phyloP scores from a whole-genome alignment of 23 tunicate species.

The Halocynthia aurantium region DNA sequence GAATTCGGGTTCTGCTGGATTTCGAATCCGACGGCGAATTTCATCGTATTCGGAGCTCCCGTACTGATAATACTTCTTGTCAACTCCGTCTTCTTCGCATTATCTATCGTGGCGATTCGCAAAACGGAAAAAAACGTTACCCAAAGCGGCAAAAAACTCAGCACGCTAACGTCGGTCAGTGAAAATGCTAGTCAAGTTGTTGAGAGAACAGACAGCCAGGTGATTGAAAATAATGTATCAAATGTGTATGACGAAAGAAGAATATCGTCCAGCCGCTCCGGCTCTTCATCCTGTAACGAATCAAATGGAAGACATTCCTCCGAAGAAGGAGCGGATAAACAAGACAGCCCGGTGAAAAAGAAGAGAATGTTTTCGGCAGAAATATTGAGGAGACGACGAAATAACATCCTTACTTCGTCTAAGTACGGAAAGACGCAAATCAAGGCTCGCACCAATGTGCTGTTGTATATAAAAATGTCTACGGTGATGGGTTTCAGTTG shows the following conservation, averaged over 20 bases:
- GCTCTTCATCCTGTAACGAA: background rate
- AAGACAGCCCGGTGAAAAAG: background rate
- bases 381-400: background rate
- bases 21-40: conserved; percentile 63
- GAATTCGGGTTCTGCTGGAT: conserved; percentile 61
- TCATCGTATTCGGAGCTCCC: conserved; percentile 77
- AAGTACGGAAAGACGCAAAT: background rate
- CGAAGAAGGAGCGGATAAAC: background rate
- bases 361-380: background rate
- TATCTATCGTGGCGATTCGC: conserved; percentile 53
- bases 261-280: background rate
- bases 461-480: conserved; percentile 71
- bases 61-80: conserved; percentile 45
- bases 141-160: background rate
- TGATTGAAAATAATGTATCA: no score
- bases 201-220: no score
- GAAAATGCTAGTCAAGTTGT: background rate
- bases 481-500: conserved; percentile 90
- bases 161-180: conserved; percentile 2
- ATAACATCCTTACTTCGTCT: background rate
- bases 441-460: conserved; percentile 37
- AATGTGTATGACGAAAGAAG: background rate
- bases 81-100: conserved; percentile 49
- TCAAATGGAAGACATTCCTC: background rate
- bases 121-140: conserved; percentile 9